Base-by-base conservation (phyloP, 2,113 vertebrate species). In the Mirounga angustirostris region DNA sequence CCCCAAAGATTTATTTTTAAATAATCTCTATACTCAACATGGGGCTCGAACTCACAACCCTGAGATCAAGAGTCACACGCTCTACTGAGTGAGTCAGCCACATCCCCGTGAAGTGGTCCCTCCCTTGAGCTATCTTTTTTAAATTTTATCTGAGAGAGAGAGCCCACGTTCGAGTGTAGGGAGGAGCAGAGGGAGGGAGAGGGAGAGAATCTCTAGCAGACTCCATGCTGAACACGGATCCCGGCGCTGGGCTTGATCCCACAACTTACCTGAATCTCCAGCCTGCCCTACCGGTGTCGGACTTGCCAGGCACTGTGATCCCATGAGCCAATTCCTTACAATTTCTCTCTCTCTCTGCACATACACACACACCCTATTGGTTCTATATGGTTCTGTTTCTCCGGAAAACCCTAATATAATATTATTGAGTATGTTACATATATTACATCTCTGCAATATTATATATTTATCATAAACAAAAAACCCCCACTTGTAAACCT, bases 161-260 rank as follows among this genome's bases (percentile, higher is more conserved):
- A 69, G 65, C n/a, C 7, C 4, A 7, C 1, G 65, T 16, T 15
- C 0, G 15, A 7, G 33, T 19, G 30, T 67, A 2, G 33, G 65
- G 33, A n/a, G 65, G 65, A n/a, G 65, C 7, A 69, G 33, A 69
- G 65, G 33, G 65, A n/a, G 16, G 65, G 65, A 69, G 65, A 7
- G 33, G 65, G 65, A 69, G 33, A 69, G 65, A 69, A n/a, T n/a
- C 33, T 69, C 16, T 9, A 69, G 65, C 65, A n/a, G 33, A 67
- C 22, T 33, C 30, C 30, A n/a, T 15, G 6, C 15, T 67, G 65
- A 69, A 19, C 33, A 69, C 7, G 3, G 65, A 69, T 16, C 33
- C 18, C 14, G 1, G 65, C 3, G 6, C 65, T 33, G 65, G 65
- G 65, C 30, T 8, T n/a, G 33, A 69, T 69, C 33, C 33, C 65